Evolutionary conservation across 2,797 vertebrate genomes (phyloP).

Genomic region (Peromyscus nudipes): DNA sequence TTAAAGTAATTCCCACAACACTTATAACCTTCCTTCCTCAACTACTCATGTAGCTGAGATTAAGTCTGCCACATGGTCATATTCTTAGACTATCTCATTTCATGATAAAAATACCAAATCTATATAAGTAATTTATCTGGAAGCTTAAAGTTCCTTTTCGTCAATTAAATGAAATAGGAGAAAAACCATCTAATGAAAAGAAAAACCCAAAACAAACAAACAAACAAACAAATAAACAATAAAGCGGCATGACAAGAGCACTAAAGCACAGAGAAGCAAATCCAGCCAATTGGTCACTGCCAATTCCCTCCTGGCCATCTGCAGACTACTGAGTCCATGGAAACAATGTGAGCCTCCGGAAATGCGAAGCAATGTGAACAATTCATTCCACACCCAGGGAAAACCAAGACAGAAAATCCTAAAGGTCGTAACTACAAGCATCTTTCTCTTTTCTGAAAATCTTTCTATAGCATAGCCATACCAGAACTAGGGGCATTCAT

Average conservation of each 20-base stretch:
- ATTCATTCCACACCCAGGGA: slow-evolving; percentile 21
- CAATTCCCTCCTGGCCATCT: background rate
- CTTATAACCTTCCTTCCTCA: background rate
- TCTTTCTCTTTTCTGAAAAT: slow-evolving; percentile 41
- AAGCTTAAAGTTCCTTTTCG: slow-evolving; percentile 1
- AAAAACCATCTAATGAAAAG: slow-evolving; percentile 25
- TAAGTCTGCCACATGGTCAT: background rate
- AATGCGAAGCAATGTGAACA: slow-evolving; percentile 22
- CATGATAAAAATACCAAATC: slow-evolving; percentile 31
- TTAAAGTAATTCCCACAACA: background rate
- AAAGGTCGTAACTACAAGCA: slow-evolving; percentile 25
- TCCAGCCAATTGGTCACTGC: background rate
- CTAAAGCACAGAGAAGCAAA: background rate
- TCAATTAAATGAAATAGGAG: background rate
- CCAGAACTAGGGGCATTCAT: slow-evolving; percentile 55
- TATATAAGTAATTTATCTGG: slow-evolving; percentile 7
- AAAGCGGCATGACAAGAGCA: background rate
- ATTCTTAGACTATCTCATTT: slow-evolving; percentile 50
- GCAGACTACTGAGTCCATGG: background rate
- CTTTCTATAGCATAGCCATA: slow-evolving; percentile 4
- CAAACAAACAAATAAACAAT: background rate
- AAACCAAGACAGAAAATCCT: slow-evolving; percentile 12
- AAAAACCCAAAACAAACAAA: background rate
- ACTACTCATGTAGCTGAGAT: background rate
- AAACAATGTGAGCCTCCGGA: background rate